Base-by-base conservation (phyloP, 2,113 vertebrate species). In the Dicaeum eximium region DNA sequence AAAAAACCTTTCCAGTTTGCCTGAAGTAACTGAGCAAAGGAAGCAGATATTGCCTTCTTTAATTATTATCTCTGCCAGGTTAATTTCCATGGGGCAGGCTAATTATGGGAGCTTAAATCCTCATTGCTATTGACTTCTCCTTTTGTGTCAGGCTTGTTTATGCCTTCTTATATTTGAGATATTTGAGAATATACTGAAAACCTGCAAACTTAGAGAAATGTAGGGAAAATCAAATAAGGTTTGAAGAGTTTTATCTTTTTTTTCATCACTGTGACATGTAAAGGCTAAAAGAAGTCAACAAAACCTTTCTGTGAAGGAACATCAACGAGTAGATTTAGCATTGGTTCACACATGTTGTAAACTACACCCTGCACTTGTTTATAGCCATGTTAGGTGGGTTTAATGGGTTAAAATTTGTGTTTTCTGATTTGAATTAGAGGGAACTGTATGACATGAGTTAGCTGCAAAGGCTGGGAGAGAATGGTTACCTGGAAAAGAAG, bases 81-180 rank as follows among this genome's bases (percentile, higher is more conserved):
- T 65, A 58, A 60, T 89, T 95, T 93, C 62, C 51, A n/a, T 50
- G 58, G 30, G 28, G 37, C 35, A 37, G 25, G 64, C 47, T 81
- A 74, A 30, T 80, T 64, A 25, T 53, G 38, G 74, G 61, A 91
- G 12, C 56, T 83, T 54, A 79, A 91, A 60, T 15, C n/a, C 23
- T 80, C 9, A 70, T 65, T 51, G 56, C 3, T 86, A 66, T 67
- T 90, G 95, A 78, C 54, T 88, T 78, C 56, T 66, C 9, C 48
- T 95, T 79, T 66, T 54, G 30, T 83, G 64, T 82, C 64, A 93
- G 42, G 47, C 38, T 60, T 47, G n/a, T 88, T 95, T 95, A 85
- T 21, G 48, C 66, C 77, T 95, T 70, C 70, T 88, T 91, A 47
- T 33, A 83, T 44, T 64, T 86, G 17, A 95, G 66, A 64, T 60